Evolutionary conservation across 2,113 vertebrate genomes (phyloP).

Genomic region (Gavialis gangeticus): DNA sequence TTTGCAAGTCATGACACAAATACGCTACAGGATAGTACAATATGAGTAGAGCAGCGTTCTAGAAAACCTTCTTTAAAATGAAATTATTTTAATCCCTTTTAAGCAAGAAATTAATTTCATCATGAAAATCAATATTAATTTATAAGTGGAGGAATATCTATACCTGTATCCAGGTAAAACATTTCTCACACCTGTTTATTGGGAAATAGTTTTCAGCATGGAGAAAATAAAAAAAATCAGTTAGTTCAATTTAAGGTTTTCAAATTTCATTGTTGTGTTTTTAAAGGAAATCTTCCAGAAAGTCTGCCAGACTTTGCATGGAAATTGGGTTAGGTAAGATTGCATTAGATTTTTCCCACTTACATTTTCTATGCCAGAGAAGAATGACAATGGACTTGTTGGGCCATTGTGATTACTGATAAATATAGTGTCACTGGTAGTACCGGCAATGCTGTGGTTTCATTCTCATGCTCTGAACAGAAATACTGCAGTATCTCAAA

Average conservation of each 20-base stretch:
- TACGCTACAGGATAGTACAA: slow-evolving; percentile 46
- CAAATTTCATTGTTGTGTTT: slow-evolving; percentile 73
- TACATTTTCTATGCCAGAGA: slow-evolving; percentile 1
- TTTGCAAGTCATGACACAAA: slow-evolving; percentile 65
- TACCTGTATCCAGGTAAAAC: slow-evolving; percentile 69
- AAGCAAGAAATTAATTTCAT: slow-evolving; percentile 77
- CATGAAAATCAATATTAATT: slow-evolving; percentile 63
- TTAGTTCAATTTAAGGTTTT: slow-evolving; percentile 78
- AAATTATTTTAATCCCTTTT: slow-evolving; percentile 78
- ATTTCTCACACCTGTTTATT: slow-evolving; percentile 30
- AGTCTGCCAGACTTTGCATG: slow-evolving; percentile 45
- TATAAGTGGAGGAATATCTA: slow-evolving; percentile 63
- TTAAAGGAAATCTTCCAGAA: slow-evolving; percentile 56
- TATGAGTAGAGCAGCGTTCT: slow-evolving; percentile 52
- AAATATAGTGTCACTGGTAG: slow-evolving; percentile 20
- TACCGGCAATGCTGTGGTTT: too few relatives aligned
- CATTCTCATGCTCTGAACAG: not conserved
- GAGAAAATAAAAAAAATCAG: slow-evolving; percentile 74
- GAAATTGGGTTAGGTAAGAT: slow-evolving; percentile 46
- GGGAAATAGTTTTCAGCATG: slow-evolving; percentile 73
- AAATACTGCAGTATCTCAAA: slow-evolving; percentile 24
- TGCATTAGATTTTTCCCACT: not conserved
- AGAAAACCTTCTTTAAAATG: slow-evolving; percentile 65
- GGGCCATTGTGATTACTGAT: slow-evolving; percentile 1
- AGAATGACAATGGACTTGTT: not conserved